These are phyloP conservation scores for Cnemophilus loriae DNA, from an alignment of 2,113 vertebrate species.

Conservation along the genomic window DNA sequence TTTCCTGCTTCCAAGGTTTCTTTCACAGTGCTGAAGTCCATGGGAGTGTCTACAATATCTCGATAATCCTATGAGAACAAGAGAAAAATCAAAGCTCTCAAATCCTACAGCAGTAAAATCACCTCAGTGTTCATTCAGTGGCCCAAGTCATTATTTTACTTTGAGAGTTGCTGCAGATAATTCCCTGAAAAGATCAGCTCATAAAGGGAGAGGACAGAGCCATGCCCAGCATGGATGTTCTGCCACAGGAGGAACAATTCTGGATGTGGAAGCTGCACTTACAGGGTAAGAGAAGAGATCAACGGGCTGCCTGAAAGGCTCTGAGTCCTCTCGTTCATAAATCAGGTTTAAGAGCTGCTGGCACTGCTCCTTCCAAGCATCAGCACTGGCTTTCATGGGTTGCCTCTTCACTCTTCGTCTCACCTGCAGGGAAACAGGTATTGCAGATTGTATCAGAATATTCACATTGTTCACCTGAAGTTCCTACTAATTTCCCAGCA, in stretches of 20 bases:
- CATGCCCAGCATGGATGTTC: background rate
- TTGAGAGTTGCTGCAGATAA: background rate
- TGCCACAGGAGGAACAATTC: background rate
- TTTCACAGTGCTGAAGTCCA: constrained; percentile 94
- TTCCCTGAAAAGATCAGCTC: background rate
- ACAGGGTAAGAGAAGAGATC: constrained; percentile 90
- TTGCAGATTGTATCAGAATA: background rate
- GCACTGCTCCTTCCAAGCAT: constrained; percentile 85
- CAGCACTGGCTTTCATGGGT: constrained; percentile 70
- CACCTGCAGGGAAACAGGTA: constrained; percentile 47
- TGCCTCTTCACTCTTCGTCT: constrained; percentile 67
- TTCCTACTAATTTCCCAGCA: background rate
- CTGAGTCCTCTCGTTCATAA: constrained; percentile 85
- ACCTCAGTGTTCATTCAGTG: background rate
- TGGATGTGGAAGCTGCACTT: background rate
- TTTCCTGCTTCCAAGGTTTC: constrained; percentile 87
- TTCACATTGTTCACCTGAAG: background rate
- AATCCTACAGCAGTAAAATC: background rate
- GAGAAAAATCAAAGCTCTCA: background rate
- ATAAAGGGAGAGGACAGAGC: background rate
- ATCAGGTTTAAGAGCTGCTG: constrained; percentile 86
- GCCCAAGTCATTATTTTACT: background rate
- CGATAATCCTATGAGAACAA: constrained; percentile 81
- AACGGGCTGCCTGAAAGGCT: constrained; percentile 88
- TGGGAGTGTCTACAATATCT: constrained; percentile 90